phyloP scores from a whole-genome alignment of 2,113 vertebrate genomes.

The Aegotheles bennettii region DNA sequence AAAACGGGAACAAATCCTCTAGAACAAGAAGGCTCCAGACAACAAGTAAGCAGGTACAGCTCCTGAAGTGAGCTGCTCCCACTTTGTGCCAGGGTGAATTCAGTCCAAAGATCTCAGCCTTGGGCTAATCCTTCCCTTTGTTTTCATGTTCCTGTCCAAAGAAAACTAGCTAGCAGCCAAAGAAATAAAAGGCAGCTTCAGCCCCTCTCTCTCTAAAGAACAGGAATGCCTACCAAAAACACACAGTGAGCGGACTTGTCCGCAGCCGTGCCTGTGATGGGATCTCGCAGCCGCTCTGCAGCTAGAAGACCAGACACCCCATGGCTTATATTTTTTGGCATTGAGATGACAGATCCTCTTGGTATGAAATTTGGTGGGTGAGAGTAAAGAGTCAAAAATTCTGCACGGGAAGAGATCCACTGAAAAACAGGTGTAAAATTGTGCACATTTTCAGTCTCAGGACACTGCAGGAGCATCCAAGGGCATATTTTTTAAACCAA shows the following conservation, averaged over 20 bases:
- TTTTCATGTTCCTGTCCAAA: background rate
- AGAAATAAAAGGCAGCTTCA: background rate
- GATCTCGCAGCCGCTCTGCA: background rate
- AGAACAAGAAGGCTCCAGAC: background rate
- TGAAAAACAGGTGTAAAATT: background rate
- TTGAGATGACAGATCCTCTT: background rate
- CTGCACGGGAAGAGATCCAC: background rate
- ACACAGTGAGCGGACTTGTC: background rate
- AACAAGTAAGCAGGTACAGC: background rate
- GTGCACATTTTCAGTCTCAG: background rate
- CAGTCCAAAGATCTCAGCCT: background rate
- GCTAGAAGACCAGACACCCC: fast-evolving
- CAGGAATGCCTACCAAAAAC: background rate
- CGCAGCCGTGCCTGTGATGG: background rate
- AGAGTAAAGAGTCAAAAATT: background rate
- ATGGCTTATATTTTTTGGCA: background rate
- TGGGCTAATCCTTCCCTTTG: background rate
- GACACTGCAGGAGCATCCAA: background rate
- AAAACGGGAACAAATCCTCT: background rate
- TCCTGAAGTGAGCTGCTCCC: background rate
- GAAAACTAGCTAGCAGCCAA: background rate
- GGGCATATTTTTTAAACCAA: background rate
- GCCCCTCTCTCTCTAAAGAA: background rate
- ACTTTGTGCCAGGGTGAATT: background rate
- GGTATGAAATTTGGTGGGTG: background rate